phyloP scores from a whole-genome alignment of 2,797 vertebrate genomes.

The Gobio occitaniae region DNA sequence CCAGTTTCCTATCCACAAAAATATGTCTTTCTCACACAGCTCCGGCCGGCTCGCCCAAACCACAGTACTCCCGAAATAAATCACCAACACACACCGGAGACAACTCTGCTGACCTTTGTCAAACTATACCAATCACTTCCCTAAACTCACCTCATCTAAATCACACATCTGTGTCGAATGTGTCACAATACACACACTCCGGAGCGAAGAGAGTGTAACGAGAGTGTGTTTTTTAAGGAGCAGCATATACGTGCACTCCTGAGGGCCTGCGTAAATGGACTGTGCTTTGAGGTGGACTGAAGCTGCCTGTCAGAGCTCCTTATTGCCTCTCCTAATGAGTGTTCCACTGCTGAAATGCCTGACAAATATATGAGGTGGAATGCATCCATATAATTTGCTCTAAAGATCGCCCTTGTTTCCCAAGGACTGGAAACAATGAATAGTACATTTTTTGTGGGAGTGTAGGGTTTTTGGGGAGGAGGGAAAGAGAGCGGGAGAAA shows the following conservation, averaged over 20 bases:
- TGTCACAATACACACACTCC: constrained; percentile 47
- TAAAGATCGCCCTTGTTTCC: constrained; percentile 89
- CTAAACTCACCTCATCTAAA: constrained; percentile 53
- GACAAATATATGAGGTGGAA: constrained; percentile 97
- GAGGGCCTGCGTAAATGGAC: constrained; percentile 58
- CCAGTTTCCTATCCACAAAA: constrained; percentile 61
- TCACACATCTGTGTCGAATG: constrained; percentile 53
- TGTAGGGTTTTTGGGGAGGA: constrained; percentile 38
- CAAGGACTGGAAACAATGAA: constrained; percentile 87
- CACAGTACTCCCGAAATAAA: constrained; percentile 59
- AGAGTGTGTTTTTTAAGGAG: constrained; percentile 50
- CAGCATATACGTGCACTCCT: constrained; percentile 42
- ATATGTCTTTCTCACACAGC: constrained; percentile 60
- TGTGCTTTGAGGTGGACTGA: constrained; percentile 60
- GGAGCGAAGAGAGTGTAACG: constrained; percentile 32
- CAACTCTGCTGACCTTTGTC: constrained; percentile 53
- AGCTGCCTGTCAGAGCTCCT: constrained; percentile 79
- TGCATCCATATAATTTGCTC: constrained; percentile 92
- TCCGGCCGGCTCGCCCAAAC: constrained; percentile 47
- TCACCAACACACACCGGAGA: constrained; percentile 55
- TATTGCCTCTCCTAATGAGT: constrained; percentile 87
- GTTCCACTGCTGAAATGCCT: constrained; percentile 91
- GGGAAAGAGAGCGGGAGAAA: constrained; percentile 16
- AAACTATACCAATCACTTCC: constrained; percentile 53
- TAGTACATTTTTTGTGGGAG: constrained; percentile 69